Evolutionary conservation across 2,797 vertebrate genomes (phyloP).

Genomic region (Onychomys leucogaster): DNA sequence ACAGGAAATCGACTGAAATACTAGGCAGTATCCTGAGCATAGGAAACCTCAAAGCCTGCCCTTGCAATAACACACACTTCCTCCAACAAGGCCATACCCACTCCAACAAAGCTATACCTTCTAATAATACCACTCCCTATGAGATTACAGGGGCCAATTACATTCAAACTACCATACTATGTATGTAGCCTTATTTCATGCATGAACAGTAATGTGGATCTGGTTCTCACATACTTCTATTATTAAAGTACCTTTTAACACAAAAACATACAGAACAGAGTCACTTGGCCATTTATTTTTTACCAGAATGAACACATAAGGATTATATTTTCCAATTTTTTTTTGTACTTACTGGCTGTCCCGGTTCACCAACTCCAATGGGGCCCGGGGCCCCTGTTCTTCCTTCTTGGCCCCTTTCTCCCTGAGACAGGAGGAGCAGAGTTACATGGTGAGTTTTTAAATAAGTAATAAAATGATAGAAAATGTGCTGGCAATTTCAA

Average conservation of each 20-base stretch:
- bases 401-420: slow-evolving; percentile 86
- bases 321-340: neutral
- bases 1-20: too few species aligned
- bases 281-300: neutral
- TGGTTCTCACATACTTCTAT: neutral
- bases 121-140: neutral
- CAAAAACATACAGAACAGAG: neutral
- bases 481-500: slow-evolving; percentile 23
- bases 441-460: slow-evolving; percentile 33
- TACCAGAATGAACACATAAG: neutral
- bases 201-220: slow-evolving; percentile 4
- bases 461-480: slow-evolving; percentile 29
- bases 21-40: too few species aligned
- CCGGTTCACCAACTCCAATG: slow-evolving; percentile 90
- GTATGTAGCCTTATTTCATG: neutral
- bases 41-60: too few species aligned
- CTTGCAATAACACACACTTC: neutral
- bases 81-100: neutral
- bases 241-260: neutral
- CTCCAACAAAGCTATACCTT: neutral
- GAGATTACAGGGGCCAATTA: neutral
- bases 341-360: slow-evolving; percentile 89
- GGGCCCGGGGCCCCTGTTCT: slow-evolving; percentile 84
- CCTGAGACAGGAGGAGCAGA: slow-evolving; percentile 81
- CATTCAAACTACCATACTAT: neutral